Percentiles rank a stretch among this genome's conserved stretches.
phyloP scores from a whole-genome alignment of 2,113 vertebrate genomes.

The Cryptomyrus ogoouensis region DNA sequence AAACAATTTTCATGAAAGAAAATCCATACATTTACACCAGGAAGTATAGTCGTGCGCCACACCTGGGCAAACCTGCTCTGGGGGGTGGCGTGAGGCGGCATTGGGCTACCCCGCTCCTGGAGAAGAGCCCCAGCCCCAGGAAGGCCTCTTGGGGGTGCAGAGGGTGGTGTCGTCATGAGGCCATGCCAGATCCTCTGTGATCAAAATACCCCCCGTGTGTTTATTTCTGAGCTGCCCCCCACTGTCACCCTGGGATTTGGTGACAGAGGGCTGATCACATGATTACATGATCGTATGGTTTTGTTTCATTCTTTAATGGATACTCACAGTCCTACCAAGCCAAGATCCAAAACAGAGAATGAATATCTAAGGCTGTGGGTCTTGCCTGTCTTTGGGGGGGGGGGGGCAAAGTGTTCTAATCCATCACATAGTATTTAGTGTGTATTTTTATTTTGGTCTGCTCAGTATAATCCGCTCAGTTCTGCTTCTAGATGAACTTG shows the following conservation, averaged over 20 bases:
- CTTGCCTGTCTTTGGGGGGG: background rate
- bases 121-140: background rate
- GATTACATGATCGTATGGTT: background rate
- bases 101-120: no score
- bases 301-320: background rate
- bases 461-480: background rate
- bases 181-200: background rate
- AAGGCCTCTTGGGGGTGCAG: background rate
- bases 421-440: background rate
- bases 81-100: background rate
- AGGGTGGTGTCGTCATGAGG: background rate
- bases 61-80: background rate
- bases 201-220: background rate
- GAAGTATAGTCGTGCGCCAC: background rate
- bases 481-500: background rate
- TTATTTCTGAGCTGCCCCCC: constrained; percentile 1
- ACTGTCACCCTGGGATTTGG: background rate
- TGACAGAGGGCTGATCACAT: background rate
- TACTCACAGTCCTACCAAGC: background rate
- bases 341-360: background rate
- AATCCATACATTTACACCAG: background rate
- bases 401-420: background rate
- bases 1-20: background rate
- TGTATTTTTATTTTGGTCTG: background rate
- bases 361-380: background rate